Conservation (phyloP, 2,797 vertebrate genomes). For the Danio jaintianensis region DNA sequence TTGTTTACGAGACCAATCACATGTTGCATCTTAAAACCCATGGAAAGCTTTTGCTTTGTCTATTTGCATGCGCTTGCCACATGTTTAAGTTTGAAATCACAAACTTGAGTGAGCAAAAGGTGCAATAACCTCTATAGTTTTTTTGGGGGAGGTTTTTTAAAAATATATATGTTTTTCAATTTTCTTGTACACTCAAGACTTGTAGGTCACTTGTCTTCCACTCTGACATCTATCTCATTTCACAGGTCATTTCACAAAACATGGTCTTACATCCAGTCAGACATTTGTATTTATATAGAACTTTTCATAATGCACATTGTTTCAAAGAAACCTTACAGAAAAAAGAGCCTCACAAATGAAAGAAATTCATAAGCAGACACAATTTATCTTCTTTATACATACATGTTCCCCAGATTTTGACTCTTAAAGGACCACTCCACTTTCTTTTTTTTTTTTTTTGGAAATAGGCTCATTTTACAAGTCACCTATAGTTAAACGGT, state of each 20-base stretch:
- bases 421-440: not conserved
- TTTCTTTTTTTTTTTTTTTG: too few relatives aligned
- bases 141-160: too few relatives aligned
- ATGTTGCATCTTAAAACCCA: too few relatives aligned
- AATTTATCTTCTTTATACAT: not conserved
- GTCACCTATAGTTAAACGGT: not conserved
- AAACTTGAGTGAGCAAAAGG: too few relatives aligned
- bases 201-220: not conserved
- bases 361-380: not conserved
- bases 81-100: too few relatives aligned
- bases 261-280: not conserved
- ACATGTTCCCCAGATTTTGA: not conserved
- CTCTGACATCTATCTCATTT: not conserved
- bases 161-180: too few relatives aligned
- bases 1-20: too few relatives aligned
- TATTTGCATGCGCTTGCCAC: too few relatives aligned
- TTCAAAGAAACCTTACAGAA: not conserved
- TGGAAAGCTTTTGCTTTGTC: too few relatives aligned
- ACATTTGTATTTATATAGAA: constrained; percentile 19
- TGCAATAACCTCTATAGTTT: too few relatives aligned
- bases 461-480: too few relatives aligned
- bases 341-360: not conserved
- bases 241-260: not conserved
- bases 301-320: constrained; percentile 13
- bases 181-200: not conserved